Base-by-base conservation (phyloP, 2,888 invertebrate genomes). In the Buathra laborator region DNA sequence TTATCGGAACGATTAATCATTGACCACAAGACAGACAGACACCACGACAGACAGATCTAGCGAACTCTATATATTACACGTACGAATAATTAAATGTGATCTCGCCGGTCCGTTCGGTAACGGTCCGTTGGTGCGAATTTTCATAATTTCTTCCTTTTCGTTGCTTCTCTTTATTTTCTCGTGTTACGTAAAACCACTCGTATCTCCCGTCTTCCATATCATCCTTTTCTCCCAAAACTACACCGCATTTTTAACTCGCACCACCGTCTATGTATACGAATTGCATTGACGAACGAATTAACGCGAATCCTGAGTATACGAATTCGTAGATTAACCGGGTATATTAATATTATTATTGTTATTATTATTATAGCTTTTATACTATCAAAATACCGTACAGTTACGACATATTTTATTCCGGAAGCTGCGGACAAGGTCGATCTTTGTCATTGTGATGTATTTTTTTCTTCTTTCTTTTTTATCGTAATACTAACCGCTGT, bases 11-110 rank as follows among this genome's bases (percentile, higher is more conserved):
- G 46, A 48, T 32, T 5, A 16, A 66, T 48, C 48, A 12, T 71
- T 43, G 7, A 56, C 43, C 7, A 43, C 43, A 56, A 12, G 14
- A 3, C 43, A 43, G 56, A 53, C 43, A 24, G 24, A 24, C 24
- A 43, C 24, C 10, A 71, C 71, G 56, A 53, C 19, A 43, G 56
- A 53, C 43, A 43, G 10, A 19, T 56, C 24, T 56, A 14, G 56
- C 37, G 5, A 46, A 24, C 16, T 46, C 53, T 66, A 51, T 53
- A 66, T 80, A n/a, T 53, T 44, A 56, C 44, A 72, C 59, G 68
- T 70, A 75, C 59, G 48, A 56, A 84, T 81, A 81, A 78, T 77
- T 62, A 78, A 84, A 78, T 84, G 81, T 84, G 84, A 84, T 84
- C 84, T 84, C 84, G 81, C 77, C 71, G 76, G 79, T 71, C 71